Evolutionary conservation across 2,888 invertebrate genomes (phyloP).

Genomic region (Ennomos fuscantarius): DNA sequence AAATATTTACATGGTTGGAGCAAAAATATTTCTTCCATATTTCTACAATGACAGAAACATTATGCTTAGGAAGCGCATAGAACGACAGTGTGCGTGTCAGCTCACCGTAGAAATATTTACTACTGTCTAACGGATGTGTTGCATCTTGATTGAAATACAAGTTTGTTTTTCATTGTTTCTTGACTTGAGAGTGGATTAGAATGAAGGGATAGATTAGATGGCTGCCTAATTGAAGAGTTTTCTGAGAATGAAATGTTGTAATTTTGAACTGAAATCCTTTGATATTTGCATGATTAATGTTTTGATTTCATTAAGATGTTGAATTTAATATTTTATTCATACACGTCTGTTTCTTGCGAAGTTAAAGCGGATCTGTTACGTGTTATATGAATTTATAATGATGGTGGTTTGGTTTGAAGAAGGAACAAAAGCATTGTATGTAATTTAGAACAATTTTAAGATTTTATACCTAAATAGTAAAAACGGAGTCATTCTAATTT

Average conservation of each 20-base stretch:
- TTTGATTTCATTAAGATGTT: constrained; percentile 25
- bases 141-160: constrained; percentile 39
- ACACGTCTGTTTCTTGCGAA: constrained; percentile 8
- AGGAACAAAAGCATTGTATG: no score
- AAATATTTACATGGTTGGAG: no score
- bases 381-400: no score
- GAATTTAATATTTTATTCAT: constrained; percentile 20
- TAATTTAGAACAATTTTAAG: no score
- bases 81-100: no score
- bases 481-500: no score
- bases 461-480: no score
- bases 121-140: constrained; percentile 4
- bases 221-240: constrained; percentile 39
- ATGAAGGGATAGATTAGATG: constrained; percentile 32
- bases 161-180: constrained; percentile 44
- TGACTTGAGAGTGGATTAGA: constrained; percentile 32
- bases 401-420: no score
- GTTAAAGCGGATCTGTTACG: background rate
- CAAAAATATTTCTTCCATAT: no score
- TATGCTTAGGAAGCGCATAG: no score
- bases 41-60: no score
- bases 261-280: constrained; percentile 23
- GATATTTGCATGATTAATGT: constrained; percentile 25
- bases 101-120: background rate
- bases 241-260: constrained; percentile 17